Base-by-base conservation (phyloP, 1,140 invertebrate species). In the Zaprionus capensis region DNA sequence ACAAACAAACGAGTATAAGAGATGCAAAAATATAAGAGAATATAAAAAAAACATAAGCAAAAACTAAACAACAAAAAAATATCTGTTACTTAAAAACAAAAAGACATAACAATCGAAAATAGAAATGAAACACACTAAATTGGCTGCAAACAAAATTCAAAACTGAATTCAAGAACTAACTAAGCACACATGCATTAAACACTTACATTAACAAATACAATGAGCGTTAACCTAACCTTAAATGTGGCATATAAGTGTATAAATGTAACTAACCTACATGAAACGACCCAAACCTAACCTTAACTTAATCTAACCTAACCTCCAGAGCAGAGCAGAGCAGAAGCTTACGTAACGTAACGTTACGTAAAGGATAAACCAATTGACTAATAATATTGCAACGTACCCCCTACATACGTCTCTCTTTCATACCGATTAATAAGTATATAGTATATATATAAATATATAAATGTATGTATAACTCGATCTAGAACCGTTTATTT, bases 331-430 rank as follows among this genome's bases (percentile, higher is more conserved):
- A 46, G 46, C 46, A 51, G 46, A 51, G 46, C 20, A 49, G 11
- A 71, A 73, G 70, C 70, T 72, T 59, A 66, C 44, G 41, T 67
- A 64, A 56, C 26, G 46, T 67, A 20, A 20, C 44, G n/a, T 22
- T 12, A 24, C 9, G 20, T 51, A 24, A 24, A 12, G 11, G 46
- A 51, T 51, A 51, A 51, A 22, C 11, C 46, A 51, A 51, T 51
- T 51, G 20, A 80, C 46, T 67, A 81, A 80, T 68, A 88, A 83
- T 80, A 81, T 65, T 70, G 57, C 78, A 85, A 85, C 80, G 77
- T 83, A 83, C 82, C 78, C 81, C 82, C 81, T 83, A 84, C 78
- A 83, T 84, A 83, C 81, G 82, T 83, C 82, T 82, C 81, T 82
- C 81, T 78, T 79, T 88, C 72, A 65, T 53, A 65, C 26, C 38